phyloP scores from a whole-genome alignment of 2,113 vertebrate genomes.

The Pavo muticus region DNA sequence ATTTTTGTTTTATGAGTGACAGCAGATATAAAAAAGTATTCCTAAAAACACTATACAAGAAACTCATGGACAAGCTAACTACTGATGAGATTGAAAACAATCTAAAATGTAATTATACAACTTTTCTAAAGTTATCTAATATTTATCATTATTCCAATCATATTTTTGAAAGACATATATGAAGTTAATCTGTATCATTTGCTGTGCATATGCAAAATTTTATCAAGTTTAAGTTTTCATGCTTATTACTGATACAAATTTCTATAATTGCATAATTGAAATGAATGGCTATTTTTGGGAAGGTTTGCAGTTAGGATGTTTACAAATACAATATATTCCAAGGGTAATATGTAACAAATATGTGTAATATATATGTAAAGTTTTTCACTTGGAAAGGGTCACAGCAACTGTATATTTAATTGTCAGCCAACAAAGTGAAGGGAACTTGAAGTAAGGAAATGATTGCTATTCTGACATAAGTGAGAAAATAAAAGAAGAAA shows the following conservation, averaged over 20 bases:
- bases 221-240: not conserved
- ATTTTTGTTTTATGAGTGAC: constrained; percentile 40
- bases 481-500: not conserved
- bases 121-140: not conserved
- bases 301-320: not conserved
- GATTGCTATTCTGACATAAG: rapidly evolving
- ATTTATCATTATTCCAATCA: not conserved
- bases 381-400: not conserved
- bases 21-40: constrained; percentile 10
- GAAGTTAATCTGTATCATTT: not conserved
- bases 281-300: not conserved
- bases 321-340: not conserved
- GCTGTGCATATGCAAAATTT: not conserved
- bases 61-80: not conserved
- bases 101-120: not conserved
- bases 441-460: not conserved
- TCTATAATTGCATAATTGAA: not conserved
- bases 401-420: not conserved
- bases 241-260: not conserved
- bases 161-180: not conserved
- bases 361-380: not conserved
- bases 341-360: not conserved
- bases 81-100: not conserved
- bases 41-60: not conserved
- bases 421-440: not conserved